These are phyloP conservation scores for Melanotaenia duboulayi DNA, from an alignment of 2,113 vertebrate species.

Conservation along the genomic window DNA sequence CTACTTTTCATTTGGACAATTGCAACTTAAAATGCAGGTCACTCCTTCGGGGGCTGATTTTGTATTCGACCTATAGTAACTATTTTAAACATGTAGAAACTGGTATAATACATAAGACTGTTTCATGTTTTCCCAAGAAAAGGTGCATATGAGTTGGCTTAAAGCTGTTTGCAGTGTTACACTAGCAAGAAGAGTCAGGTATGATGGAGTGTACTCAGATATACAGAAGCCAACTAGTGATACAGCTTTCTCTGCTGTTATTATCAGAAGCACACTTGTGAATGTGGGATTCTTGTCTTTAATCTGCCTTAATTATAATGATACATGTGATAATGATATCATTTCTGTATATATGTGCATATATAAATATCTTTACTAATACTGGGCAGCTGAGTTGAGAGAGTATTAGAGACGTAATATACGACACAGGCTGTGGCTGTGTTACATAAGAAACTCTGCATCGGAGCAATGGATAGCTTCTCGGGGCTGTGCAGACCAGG, in stretches of 20 bases:
- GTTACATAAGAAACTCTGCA: slow-evolving; percentile 55
- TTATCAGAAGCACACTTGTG: slow-evolving; percentile 2
- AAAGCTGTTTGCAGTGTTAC: slow-evolving; percentile 16
- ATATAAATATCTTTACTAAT: neutral
- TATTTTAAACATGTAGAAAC: too few species aligned
- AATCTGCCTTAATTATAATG: neutral
- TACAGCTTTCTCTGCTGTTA: slow-evolving; percentile 20
- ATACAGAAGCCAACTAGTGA: slow-evolving; percentile 31
- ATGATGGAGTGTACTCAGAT: slow-evolving; percentile 4
- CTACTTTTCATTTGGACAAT: too few species aligned
- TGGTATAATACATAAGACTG: neutral
- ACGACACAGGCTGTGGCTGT: slow-evolving; percentile 25
- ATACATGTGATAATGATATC: neutral
- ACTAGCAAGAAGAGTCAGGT: slow-evolving; percentile 29
- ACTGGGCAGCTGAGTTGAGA: neutral
- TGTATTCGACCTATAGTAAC: too few species aligned
- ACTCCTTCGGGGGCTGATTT: slow-evolving; percentile 4
- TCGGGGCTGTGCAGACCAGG: slow-evolving; percentile 24
- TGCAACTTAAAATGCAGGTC: slow-evolving; percentile 12
- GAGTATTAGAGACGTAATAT: slow-evolving; percentile 23
- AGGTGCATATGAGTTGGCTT: slow-evolving; percentile 19
- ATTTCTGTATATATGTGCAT: neutral
- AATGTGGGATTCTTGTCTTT: neutral
- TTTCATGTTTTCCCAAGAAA: slow-evolving; percentile 25
- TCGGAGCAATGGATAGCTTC: slow-evolving; percentile 46